Percentiles rank a stretch among this genome's conserved stretches.
Evolutionary conservation across 1,140 invertebrate genomes (phyloP).

Genomic region (Marisa cornuarietis): DNA sequence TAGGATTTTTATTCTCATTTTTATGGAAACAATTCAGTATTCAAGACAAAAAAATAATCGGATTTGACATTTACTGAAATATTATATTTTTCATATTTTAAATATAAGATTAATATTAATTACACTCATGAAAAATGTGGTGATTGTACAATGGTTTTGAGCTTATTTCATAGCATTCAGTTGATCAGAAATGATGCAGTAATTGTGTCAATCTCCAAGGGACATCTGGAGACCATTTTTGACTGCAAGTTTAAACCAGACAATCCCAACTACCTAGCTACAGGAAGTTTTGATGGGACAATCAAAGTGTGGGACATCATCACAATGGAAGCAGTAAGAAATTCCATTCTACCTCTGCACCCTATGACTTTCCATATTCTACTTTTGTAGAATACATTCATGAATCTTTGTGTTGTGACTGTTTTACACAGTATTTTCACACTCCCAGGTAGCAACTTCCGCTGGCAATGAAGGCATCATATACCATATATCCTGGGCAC

Average conservation of each 20-base stretch:
- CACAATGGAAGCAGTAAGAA: slow-evolving; percentile 61
- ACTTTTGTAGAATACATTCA: no score
- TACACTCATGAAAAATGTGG: no score
- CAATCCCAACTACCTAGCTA: slow-evolving; percentile 65
- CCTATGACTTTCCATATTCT: no score
- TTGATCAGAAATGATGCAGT: no score
- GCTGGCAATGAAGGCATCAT: slow-evolving; percentile 68
- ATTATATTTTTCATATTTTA: no score
- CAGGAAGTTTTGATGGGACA: slow-evolving; percentile 69
- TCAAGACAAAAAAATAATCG: no score
- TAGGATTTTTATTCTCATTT: no score
- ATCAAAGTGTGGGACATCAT: slow-evolving; percentile 69
- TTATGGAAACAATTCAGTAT: no score
- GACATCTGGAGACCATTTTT: slow-evolving; percentile 70
- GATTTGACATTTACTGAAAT: no score
- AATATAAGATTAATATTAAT: no score
- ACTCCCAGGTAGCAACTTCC: slow-evolving; percentile 60
- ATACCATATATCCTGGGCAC: slow-evolving; percentile 68
- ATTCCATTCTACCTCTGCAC: not conserved
- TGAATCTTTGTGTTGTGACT: not conserved
- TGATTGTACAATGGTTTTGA: no score
- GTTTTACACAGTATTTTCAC: not conserved
- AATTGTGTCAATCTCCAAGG: slow-evolving; percentile 48
- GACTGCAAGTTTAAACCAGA: slow-evolving; percentile 69
- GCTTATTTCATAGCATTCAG: no score